Percentiles rank a stretch among this genome's conserved stretches.
Evolutionary conservation across 1,140 invertebrate species (phyloP).

Genomic region (Anoplolepis gracilipes): DNA sequence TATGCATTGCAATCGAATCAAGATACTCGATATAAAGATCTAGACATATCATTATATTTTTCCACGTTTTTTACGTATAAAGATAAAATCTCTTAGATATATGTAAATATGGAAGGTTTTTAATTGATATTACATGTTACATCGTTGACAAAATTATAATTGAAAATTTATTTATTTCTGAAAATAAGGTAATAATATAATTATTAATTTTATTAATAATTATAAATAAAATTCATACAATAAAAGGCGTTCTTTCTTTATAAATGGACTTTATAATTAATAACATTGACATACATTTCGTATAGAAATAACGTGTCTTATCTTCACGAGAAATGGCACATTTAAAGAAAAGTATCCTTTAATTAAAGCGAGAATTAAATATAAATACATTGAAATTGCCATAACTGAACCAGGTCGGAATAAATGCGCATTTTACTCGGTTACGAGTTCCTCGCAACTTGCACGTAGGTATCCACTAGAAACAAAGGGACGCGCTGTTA

Average conservation of each 20-base stretch:
- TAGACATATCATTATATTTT: not conserved
- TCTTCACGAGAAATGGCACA: not conserved
- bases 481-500: conserved; percentile 53
- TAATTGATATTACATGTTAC: not conserved
- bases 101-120: not conserved
- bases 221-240: not conserved
- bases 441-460: conserved; percentile 16
- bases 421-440: conserved; percentile 36
- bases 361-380: not conserved
- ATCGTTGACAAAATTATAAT: not conserved
- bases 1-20: conserved; percentile 23
- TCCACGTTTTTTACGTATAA: not conserved
- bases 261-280: not conserved
- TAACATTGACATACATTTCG: not conserved
- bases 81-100: conserved; percentile 1
- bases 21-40: not conserved
- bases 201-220: no score
- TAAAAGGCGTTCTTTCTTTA: not conserved
- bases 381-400: not conserved
- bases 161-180: no score
- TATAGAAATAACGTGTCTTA: not conserved
- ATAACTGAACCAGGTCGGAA: conserved; percentile 28
- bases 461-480: conserved; percentile 39
- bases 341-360: not conserved
- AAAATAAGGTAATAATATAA: not conserved